Percentiles rank a stretch among this genome's conserved stretches.
Conservation (phyloP, 1,140 invertebrate species). For the Drosophila suzukii region DNA sequence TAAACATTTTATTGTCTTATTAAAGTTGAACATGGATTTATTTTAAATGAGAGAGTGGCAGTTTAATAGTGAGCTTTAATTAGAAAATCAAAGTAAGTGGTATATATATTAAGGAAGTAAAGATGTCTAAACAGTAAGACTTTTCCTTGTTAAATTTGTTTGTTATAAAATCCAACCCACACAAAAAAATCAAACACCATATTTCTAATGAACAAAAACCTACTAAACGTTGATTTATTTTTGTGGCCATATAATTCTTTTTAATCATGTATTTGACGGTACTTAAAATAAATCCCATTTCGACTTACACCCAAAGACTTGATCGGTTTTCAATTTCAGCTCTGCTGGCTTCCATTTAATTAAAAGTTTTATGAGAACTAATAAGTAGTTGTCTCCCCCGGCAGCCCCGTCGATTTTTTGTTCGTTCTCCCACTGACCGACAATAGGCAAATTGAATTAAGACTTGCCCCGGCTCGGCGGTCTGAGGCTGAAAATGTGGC, state of each 20-base stretch:
- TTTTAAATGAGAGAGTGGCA: too few species aligned
- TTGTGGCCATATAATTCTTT: not conserved
- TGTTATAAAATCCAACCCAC: too few species aligned
- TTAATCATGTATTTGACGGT: not conserved
- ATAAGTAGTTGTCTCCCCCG: conserved; percentile 34
- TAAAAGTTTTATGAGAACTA: conserved; percentile 46
- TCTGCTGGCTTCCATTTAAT: conserved; percentile 47
- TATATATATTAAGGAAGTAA: too few species aligned
- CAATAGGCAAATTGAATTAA: conserved; percentile 73
- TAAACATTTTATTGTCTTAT: not conserved
- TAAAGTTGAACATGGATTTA: not conserved
- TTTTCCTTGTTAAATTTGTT: too few species aligned
- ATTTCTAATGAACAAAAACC: not conserved
- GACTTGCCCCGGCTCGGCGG: conserved; percentile 23
- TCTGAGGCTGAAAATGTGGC: conserved; percentile 19
- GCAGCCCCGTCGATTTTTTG: conserved; percentile 1
- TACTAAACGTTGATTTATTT: not conserved
- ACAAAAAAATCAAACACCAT: too few species aligned
- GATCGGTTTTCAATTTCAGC: conserved; percentile 6
- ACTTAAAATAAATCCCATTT: not conserved
- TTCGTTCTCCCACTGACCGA: conserved; percentile 27
- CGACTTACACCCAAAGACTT: not conserved
- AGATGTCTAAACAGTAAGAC: too few species aligned
- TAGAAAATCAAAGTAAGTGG: too few species aligned
- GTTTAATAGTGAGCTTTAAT: too few species aligned